These are phyloP conservation scores for Osmerus eperlanus DNA, from an alignment of 2,113 vertebrate genomes.

Conservation along the genomic window DNA sequence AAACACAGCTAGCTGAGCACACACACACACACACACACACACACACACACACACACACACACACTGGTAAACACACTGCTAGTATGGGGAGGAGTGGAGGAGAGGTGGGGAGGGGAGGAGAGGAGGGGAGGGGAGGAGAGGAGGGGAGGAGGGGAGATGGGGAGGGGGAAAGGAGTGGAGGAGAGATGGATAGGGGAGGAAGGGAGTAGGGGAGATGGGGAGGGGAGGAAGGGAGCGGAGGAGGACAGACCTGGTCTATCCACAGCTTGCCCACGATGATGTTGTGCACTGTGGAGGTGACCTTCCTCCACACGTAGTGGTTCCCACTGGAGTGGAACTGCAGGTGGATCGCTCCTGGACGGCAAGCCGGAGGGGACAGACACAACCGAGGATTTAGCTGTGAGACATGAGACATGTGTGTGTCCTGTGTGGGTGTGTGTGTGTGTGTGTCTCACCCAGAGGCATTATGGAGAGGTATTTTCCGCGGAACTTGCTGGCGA, in stretches of 20 bases:
- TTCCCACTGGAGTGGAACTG: slow-evolving; percentile 91
- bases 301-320: slow-evolving; percentile 96
- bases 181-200: background rate
- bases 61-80: too few relatives aligned
- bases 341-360: slow-evolving; percentile 89
- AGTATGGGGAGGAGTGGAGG: background rate
- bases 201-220: background rate
- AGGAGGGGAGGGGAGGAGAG: background rate
- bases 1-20: background rate
- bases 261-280: slow-evolving; percentile 99
- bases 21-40: too few relatives aligned
- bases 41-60: too few relatives aligned
- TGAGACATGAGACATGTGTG: background rate
- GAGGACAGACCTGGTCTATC: slow-evolving; percentile 91
- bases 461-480: slow-evolving; percentile 99
- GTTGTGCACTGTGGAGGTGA: slow-evolving; percentile 97
- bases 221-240: background rate
- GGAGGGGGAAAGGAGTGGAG: slow-evolving; percentile 28
- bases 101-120: background rate
- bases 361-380: slow-evolving; percentile 21
- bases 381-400: slow-evolving; percentile 1
- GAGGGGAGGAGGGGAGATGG: background rate
- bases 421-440: too few relatives aligned
- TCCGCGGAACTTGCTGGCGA: slow-evolving; percentile 98
- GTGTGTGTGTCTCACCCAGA: slow-evolving; percentile 77